These are phyloP conservation scores for Gambelia wislizenii DNA, from an alignment of 2,797 vertebrate genomes.

Conservation along the genomic window DNA sequence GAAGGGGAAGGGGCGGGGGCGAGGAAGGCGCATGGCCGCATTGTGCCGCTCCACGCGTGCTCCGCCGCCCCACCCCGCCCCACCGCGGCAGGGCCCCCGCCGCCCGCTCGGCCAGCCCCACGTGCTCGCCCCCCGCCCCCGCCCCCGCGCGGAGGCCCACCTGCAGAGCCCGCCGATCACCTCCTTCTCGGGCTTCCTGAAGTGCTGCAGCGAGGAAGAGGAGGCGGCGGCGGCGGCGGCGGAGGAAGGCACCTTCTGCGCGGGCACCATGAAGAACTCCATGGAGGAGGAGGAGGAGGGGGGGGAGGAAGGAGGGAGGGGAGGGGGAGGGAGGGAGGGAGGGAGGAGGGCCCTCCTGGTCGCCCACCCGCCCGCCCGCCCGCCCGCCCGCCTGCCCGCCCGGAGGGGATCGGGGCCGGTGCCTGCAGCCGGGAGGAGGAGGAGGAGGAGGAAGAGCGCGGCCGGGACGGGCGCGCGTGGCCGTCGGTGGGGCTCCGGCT, in stretches of 20 bases:
- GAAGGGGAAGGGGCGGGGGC: background rate
- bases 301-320: background rate
- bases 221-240: constrained; percentile 81
- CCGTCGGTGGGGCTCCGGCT: constrained; percentile 80
- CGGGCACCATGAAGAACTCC: constrained; percentile 99
- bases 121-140: constrained; percentile 79
- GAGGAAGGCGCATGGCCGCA: constrained; percentile 44
- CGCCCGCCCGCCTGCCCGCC: no score
- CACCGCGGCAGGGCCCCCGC: background rate
- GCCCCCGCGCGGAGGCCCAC: constrained; percentile 80
- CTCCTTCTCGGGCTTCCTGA: constrained; percentile 98
- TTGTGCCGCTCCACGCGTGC: no score
- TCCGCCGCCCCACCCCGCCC: constrained; percentile 1
- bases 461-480: constrained; percentile 84
- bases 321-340: constrained; percentile 49
- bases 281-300: constrained; percentile 73
- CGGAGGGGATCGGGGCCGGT: constrained; percentile 57
- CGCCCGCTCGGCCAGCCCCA: constrained; percentile 81
- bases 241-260: constrained; percentile 87
- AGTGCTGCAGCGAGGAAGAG: constrained; percentile 92
- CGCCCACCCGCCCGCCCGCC: constrained; percentile 40
- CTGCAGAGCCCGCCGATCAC: constrained; percentile 97
- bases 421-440: constrained; percentile 7
- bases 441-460: constrained; percentile 67
- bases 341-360: constrained; percentile 13